phyloP scores from a whole-genome alignment of 2,113 vertebrate species.

The Stigmatopora argus region DNA sequence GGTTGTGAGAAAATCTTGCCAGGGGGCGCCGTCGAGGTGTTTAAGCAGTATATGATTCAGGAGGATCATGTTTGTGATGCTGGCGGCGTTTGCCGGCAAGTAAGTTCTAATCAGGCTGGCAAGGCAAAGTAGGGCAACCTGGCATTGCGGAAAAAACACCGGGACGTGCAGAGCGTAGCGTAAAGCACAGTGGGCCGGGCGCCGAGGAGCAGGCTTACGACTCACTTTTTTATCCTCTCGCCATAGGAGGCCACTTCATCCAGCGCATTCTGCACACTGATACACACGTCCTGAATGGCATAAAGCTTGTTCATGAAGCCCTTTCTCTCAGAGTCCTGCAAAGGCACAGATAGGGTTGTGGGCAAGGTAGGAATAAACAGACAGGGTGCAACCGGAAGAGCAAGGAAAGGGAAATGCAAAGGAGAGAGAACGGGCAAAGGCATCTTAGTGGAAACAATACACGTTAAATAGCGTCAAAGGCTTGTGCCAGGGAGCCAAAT shows the following conservation, averaged over 20 bases:
- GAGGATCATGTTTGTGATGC: constrained; percentile 33
- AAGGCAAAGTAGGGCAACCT: constrained; percentile 39
- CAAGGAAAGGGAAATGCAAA: constrained; percentile 27
- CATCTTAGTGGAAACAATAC: constrained; percentile 64
- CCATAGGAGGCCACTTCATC: constrained; percentile 93
- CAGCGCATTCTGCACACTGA: constrained; percentile 92
- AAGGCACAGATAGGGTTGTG: constrained; percentile 58
- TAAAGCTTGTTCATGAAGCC: constrained; percentile 98
- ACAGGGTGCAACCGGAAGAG: constrained; percentile 25
- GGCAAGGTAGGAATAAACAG: constrained; percentile 38
- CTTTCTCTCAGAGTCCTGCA: constrained; percentile 92
- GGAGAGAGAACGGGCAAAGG: constrained; percentile 60
- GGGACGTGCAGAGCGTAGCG: constrained; percentile 32
- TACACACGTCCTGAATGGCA: constrained; percentile 96
- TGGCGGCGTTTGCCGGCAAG: constrained; percentile 40
- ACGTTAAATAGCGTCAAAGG: constrained; percentile 65
- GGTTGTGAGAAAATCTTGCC: constrained; percentile 6
- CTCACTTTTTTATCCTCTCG: constrained; percentile 98
- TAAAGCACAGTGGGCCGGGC: constrained; percentile 39
- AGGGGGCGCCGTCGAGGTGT: neutral
- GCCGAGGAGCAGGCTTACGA: constrained; percentile 58
- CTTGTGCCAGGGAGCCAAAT: constrained; percentile 65
- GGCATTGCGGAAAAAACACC: constrained; percentile 28
- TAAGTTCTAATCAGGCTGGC: constrained; percentile 39
- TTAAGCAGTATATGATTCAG: constrained; percentile 26